Evolutionary conservation across 1,140 invertebrate genomes (phyloP), one percentile per base, ranked within the genome.

Genomic region (Matsumurasca onukii): DNA sequence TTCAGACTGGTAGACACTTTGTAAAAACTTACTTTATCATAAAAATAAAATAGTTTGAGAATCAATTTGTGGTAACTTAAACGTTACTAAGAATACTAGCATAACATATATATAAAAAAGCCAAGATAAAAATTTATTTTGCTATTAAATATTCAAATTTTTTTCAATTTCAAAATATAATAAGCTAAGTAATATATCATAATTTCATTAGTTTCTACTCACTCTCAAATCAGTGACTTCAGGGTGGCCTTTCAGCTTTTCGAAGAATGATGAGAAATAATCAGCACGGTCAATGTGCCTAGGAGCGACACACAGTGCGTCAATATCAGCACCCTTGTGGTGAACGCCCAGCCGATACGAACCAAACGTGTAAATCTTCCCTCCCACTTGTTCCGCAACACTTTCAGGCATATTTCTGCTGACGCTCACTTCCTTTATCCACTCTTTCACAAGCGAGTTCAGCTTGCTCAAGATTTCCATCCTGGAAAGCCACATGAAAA

Each of bases 311-410:
- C 97, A 98, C 0, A 99, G 79, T 0, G 98, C 97, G 84, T 99
- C 98, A 77, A 99, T 99, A 89, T 99, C 98, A 75, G 97, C 98
- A 51, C 97, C 95, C 85, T 91, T 90, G 75, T 93, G 96, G 80
- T 99, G 96, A n/a, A 99, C 90, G 67, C 91, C 91, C 72, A 92
- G 80, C 71, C 91, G 84, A 75, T 92, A 99, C 62, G 98, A 99
- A 57, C 98, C 98, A 84, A 99, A 99, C 29, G 98, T 99, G 76
- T 97, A 99, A 69, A 99, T 96, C 83, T 98, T 98, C 2, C 98
- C 98, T 57, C 97, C 97, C 71, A 98, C 88, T 76, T 88, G 88
- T 69, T 94, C 91, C 5, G 93, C 92, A 0, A 93, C 87, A 75
- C 86, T 90, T 71, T 86, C 84, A 3, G 95, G 94, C 88, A 98